These are phyloP conservation scores for Microplitis manilae DNA, from an alignment of 2,888 invertebrate species.

Conservation along the genomic window DNA sequence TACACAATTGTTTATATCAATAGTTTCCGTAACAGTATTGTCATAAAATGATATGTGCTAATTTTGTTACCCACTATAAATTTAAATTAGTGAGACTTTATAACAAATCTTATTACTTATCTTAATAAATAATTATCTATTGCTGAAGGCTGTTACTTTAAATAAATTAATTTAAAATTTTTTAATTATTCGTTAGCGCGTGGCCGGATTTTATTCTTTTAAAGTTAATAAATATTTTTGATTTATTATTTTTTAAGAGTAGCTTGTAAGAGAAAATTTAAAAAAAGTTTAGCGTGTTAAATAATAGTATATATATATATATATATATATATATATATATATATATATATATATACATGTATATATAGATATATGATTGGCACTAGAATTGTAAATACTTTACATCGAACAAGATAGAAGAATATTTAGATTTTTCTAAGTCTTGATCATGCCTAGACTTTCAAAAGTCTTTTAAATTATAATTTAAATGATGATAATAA, in stretches of 20 bases:
- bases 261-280: neutral
- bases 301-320: neutral
- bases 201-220: neutral
- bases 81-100: neutral
- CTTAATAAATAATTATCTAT: neutral
- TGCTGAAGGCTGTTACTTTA: neutral
- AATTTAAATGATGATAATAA: constrained; percentile 19
- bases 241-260: neutral
- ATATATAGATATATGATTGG: constrained; percentile 15
- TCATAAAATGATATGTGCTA: constrained; percentile 6
- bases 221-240: neutral
- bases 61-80: neutral
- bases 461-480: constrained; percentile 24
- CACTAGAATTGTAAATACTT: constrained; percentile 38
- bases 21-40: constrained; percentile 6
- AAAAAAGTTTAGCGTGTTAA: neutral
- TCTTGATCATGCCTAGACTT: constrained; percentile 17
- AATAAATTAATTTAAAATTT: neutral
- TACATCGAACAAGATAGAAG: constrained; percentile 48
- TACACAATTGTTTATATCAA: neutral
- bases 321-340: neutral
- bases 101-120: neutral
- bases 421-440: constrained; percentile 25
- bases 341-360: neutral
- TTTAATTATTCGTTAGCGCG: neutral